phyloP scores from a whole-genome alignment of 2,113 vertebrate species.

The Takifugu flavidus region DNA sequence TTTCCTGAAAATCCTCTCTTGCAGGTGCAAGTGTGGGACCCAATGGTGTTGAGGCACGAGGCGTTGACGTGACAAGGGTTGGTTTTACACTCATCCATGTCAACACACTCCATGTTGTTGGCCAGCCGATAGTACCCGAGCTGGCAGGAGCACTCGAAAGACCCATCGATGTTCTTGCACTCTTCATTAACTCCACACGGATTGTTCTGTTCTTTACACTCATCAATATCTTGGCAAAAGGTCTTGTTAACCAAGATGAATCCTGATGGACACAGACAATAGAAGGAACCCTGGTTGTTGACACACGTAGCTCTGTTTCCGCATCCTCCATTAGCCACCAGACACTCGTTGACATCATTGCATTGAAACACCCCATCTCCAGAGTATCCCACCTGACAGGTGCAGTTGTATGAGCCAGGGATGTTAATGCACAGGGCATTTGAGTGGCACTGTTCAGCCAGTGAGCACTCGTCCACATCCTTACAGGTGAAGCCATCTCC shows the following conservation, averaged over 20 bases:
- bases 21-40: conserved; percentile 75
- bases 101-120: conserved; percentile 63
- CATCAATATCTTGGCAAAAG: conserved; percentile 75
- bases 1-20: conserved; percentile 73
- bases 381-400: conserved; percentile 68
- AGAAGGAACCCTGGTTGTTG: conserved; percentile 75
- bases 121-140: conserved; percentile 65
- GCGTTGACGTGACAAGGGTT: conserved; percentile 73
- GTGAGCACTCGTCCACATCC: conserved; percentile 74
- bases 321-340: conserved; percentile 74
- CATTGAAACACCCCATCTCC: conserved; percentile 74
- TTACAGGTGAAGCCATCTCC: conserved; percentile 73
- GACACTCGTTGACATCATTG: conserved; percentile 77
- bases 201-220: conserved; percentile 57
- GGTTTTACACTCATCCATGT: conserved; percentile 73
- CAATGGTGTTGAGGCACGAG: conserved; percentile 73
- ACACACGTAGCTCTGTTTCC: conserved; percentile 67
- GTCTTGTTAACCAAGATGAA: conserved; percentile 71
- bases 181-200: conserved; percentile 70
- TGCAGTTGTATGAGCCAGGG: conserved; percentile 74
- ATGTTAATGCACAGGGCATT: conserved; percentile 71
- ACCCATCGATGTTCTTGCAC: conserved; percentile 75
- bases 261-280: conserved; percentile 68
- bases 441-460: conserved; percentile 63
- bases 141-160: conserved; percentile 71